Evolutionary conservation across 2,113 vertebrate species (phyloP).

Genomic region (Fulica atra): DNA sequence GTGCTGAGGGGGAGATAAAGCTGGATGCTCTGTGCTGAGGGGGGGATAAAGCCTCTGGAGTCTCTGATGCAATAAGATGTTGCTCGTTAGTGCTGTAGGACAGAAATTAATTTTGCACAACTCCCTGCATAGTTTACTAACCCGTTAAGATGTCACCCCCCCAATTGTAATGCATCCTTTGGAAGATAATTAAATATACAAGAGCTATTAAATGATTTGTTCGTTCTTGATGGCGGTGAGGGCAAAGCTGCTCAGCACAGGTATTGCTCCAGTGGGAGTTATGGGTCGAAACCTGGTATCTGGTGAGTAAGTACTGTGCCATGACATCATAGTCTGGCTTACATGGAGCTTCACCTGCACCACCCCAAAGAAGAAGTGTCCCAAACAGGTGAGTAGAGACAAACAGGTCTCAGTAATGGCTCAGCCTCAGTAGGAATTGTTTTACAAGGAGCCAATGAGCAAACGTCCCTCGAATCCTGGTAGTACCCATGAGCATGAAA

Average conservation of each 20-base stretch:
- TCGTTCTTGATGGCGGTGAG: not conserved
- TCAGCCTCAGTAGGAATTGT: not conserved
- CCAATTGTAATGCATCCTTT: not conserved
- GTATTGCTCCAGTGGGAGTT: not conserved
- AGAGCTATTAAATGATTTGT: not conserved
- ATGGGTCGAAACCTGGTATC: not conserved
- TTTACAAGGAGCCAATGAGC: not conserved
- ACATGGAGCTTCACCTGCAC: not conserved
- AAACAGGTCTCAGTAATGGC: fast-evolving
- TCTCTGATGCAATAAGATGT: not conserved
- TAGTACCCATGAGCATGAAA: not conserved
- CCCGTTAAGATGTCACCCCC: not conserved
- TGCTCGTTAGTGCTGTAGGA: conserved; percentile 1
- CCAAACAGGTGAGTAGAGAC: not conserved
- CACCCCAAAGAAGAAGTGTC: not conserved
- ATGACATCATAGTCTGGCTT: not conserved
- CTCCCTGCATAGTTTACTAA: not conserved
- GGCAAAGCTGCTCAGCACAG: too few relatives aligned
- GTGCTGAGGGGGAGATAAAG: not conserved
- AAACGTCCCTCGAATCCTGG: not conserved
- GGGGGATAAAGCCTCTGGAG: not conserved
- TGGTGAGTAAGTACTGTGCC: not conserved
- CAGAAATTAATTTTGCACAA: conserved; percentile 19
- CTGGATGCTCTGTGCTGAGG: not conserved
- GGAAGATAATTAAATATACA: conserved; percentile 48